Evolutionary conservation across 2,113 vertebrate genomes (phyloP), one percentile per base, ranked within the genome.

Genomic region (Pardalotus punctatus): DNA sequence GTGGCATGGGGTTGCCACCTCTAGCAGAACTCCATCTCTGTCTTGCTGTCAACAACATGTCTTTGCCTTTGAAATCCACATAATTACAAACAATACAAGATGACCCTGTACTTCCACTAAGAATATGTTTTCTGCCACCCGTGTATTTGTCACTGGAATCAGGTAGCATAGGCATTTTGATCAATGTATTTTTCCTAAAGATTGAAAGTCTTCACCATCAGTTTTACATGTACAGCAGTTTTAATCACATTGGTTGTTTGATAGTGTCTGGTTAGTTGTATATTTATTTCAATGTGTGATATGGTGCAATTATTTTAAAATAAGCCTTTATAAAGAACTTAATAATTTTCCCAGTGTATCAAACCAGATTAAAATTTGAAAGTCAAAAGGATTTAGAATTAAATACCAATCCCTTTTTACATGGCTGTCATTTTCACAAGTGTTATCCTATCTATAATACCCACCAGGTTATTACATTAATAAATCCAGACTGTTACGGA

Each of bases 281-380:
- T 97, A 97, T 97, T 97, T 97, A 97, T 97, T 97, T 88, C 70
- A 58, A 15, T 80, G 57, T 78, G n/a, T 86, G 65, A 76, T 90
- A 95, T 25, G 82, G 78, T 90, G 91, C 76, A 89, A 96, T 95
- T 93, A 86, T 95, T 97, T 93, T 96, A 77, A 94, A 92, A 77
- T 42, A 92, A 87, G 47, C 5, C 2, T 81, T 90, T 93, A 67
- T 90, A 64, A 91, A 96, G 54, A 79, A 84, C 5, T 65, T 64
- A 78, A 72, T 88, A 48, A 66, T 90, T 86, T 86, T 6, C 36
- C 78, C 42, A 36, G 14, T 70, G 31, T 69, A 88, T 38, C 56
- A 94, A 86, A 27, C 11, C 42, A 67, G 51, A 61, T 87, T 89
- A 93, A 88, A 94, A 87, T 61, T 36, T 64, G 43, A 31, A 88